Evolutionary conservation across 2,888 invertebrate species (phyloP).

Genomic region (Pammene aurita): DNA sequence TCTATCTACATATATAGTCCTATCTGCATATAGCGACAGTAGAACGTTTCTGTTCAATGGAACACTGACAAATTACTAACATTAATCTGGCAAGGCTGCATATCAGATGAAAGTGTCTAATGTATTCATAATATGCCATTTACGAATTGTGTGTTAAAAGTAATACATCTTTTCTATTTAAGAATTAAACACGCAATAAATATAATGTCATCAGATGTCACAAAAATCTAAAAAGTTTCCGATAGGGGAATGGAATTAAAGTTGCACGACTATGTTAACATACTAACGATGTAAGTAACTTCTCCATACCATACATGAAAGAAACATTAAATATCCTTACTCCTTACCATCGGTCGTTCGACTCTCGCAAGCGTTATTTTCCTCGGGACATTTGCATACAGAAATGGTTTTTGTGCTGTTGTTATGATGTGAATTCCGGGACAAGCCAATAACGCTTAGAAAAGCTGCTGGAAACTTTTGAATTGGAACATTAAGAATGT

Average conservation of each 20-base stretch:
- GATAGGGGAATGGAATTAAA: background rate
- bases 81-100: background rate
- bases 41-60: background rate
- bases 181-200: background rate
- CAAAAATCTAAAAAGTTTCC: too few relatives aligned
- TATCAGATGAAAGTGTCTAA: slow-evolving; percentile 16
- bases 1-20: too few relatives aligned
- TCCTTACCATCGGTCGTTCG: background rate
- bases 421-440: slow-evolving; percentile 12
- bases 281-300: background rate
- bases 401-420: slow-evolving; percentile 15
- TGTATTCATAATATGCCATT: background rate
- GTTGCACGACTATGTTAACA: background rate
- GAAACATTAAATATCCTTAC: slow-evolving; percentile 17
- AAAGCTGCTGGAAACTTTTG: slow-evolving; percentile 4
- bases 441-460: slow-evolving; percentile 2
- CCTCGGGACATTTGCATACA: slow-evolving; percentile 19
- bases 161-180: background rate
- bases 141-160: background rate
- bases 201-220: background rate
- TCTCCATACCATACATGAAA: slow-evolving; percentile 14
- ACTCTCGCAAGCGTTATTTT: slow-evolving; percentile 9
- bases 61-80: slow-evolving; percentile 1
- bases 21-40: background rate
- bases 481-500: background rate